Conservation (phyloP, 2,797 vertebrate genomes). For the Thalassophryne amazonica region DNA sequence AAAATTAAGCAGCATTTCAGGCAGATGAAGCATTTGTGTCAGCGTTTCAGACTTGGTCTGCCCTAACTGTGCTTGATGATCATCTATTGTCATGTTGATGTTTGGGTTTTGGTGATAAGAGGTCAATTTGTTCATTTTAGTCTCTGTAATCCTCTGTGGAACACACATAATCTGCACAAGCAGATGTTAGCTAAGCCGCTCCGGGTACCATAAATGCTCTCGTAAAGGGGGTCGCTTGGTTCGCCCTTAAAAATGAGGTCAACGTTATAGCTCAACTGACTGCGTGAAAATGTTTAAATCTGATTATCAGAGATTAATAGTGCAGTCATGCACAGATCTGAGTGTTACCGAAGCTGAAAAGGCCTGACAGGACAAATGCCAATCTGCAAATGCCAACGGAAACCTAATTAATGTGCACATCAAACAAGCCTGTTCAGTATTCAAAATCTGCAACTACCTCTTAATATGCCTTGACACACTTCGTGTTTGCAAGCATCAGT, state of each 20-base stretch:
- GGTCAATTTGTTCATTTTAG: conserved; percentile 69
- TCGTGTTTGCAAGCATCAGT: conserved; percentile 18
- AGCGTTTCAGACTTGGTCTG: conserved; percentile 8
- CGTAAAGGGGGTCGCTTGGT: conserved; percentile 32
- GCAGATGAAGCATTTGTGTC: neutral
- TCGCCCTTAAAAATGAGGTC: conserved; percentile 52
- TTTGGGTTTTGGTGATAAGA: conserved; percentile 49
- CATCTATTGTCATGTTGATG: conserved; percentile 43
- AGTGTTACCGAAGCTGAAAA: conserved; percentile 16
- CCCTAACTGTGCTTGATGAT: conserved; percentile 10
- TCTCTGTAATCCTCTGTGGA: conserved; percentile 63
- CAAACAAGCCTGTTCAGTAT: conserved; percentile 32
- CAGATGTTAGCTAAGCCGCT: conserved; percentile 68
- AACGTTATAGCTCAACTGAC: conserved; percentile 29
- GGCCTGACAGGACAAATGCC: conserved; percentile 23
- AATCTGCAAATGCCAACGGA: conserved; percentile 36
- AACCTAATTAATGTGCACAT: conserved; percentile 34
- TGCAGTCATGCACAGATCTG: conserved; percentile 23
- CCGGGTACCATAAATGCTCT: conserved; percentile 35
- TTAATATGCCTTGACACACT: conserved; percentile 2
- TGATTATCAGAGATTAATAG: conserved; percentile 41
- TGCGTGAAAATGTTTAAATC: conserved; percentile 44
- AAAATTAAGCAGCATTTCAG: no score
- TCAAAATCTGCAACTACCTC: conserved; percentile 11
- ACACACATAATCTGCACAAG: conserved; percentile 70